phyloP scores from a whole-genome alignment of 2,888 invertebrate genomes.

The Protophormia terraenovae region DNA sequence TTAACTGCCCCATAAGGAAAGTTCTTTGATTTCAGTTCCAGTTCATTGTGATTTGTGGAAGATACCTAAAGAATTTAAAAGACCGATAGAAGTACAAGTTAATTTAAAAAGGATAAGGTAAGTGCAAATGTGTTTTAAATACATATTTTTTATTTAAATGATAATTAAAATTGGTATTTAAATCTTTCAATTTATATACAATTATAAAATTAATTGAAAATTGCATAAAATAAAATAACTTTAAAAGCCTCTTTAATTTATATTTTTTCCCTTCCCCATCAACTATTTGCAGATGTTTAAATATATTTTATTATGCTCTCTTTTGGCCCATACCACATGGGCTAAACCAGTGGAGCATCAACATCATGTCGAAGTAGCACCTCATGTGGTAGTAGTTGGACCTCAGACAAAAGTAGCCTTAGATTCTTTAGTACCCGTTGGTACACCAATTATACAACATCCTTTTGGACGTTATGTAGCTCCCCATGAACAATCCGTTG shows the following conservation, averaged over 20 bases:
- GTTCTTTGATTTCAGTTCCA: slow-evolving; percentile 43
- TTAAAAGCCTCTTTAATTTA: no score
- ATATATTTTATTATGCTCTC: slow-evolving; percentile 72
- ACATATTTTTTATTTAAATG: neutral
- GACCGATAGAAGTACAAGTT: slow-evolving; percentile 70
- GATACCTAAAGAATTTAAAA: slow-evolving; percentile 5
- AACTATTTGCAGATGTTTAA: slow-evolving; percentile 73
- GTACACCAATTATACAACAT: slow-evolving; percentile 74
- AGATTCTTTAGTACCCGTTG: slow-evolving; percentile 74
- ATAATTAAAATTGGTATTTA: no score
- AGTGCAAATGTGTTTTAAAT: slow-evolving; percentile 36
- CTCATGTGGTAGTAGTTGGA: slow-evolving; percentile 79
- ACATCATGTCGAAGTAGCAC: slow-evolving; percentile 66
- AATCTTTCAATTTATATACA: no score
- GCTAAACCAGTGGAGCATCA: slow-evolving; percentile 71
- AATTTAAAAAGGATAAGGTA: slow-evolving; percentile 50
- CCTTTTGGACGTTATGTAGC: slow-evolving; percentile 77
- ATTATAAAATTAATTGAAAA: no score
- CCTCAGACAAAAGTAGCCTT: slow-evolving; percentile 80
- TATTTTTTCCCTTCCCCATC: no score
- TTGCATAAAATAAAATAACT: no score
- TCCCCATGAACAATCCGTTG: slow-evolving; percentile 78
- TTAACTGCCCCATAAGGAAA: slow-evolving; percentile 77
- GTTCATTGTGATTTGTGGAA: no score
- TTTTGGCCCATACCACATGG: slow-evolving; percentile 72